phyloP scores from a whole-genome alignment of 2,113 vertebrate species.

The Planiliza haematocheilus region DNA sequence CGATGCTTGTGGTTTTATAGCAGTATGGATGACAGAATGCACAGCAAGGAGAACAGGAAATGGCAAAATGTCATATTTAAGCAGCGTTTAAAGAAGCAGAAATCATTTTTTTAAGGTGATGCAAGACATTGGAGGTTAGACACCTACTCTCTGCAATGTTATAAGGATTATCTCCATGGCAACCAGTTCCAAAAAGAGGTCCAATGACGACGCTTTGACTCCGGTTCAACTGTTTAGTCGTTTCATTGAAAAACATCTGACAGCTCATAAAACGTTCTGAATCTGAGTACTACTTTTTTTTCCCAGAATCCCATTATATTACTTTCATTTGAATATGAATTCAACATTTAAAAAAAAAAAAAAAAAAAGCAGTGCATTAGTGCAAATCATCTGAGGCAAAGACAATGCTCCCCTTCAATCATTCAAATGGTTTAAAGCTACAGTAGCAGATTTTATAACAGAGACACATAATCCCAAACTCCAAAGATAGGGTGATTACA shows the following conservation, averaged over 20 bases:
- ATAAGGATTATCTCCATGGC: conserved; percentile 49
- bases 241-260: conserved; percentile 13
- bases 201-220: conserved; percentile 10
- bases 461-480: not conserved
- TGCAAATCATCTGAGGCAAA: not conserved
- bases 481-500: not conserved
- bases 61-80: not conserved
- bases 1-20: not conserved
- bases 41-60: not conserved
- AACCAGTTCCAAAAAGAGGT: conserved; percentile 38
- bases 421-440: conserved; percentile 35
- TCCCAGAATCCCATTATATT: not conserved
- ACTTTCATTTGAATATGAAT: conserved; percentile 11
- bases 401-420: conserved; percentile 15
- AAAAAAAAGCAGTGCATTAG: not conserved
- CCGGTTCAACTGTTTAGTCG: not conserved
- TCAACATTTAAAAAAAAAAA: not conserved
- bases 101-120: conserved; percentile 10
- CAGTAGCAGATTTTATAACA: conserved; percentile 1
- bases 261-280: not conserved
- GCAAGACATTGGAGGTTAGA: conserved; percentile 23
- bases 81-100: not conserved
- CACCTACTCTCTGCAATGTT: conserved; percentile 29
- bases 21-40: not conserved
- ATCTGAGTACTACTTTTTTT: not conserved